Base-by-base conservation (phyloP, 2,113 vertebrate species). In the Larimichthys polyactis region DNA sequence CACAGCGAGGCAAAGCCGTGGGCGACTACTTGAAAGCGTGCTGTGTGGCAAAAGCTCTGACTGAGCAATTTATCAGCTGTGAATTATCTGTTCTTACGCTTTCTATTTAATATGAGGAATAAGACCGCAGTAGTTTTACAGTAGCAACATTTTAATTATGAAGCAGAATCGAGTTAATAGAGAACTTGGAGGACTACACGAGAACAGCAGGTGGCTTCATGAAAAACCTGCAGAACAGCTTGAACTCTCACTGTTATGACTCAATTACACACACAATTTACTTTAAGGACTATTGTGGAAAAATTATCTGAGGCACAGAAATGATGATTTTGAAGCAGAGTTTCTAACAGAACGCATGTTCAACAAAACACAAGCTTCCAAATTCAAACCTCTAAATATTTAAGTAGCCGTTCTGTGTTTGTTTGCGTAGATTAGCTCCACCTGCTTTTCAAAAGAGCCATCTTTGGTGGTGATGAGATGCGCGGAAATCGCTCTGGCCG, bases 161-260 rank as follows among this genome's bases (percentile, higher is more conserved):
- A 71, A 6, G 40, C 27, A 32, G 16, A 57, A 3, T 16, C 17
- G 0, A 68, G 5, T 12, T 11, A 65, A 59, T 9, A 51, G 4
- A n/a, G 19, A 68, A 46, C 2, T 8, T 70, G 10, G 3, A 75
- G 36, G 36, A 12, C 1, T 24, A 3, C 6, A 24, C 4, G 48
- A 75, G 2, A 52, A 55, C 3, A 7, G 58, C 43, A 36, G 9
- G 7, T 27, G 12, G 20, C 24, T 62, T 46, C 11, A 48, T 71
- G 40, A 32, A 71, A 79, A 83, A 52, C 6, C 46, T 52, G 57
- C 19, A 44, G 20, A 65, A 29, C 36, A 75, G 17, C 19, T 20
- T 57, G 11, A 32, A n/a, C 60, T 29, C 24, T 64, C 32, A 12
- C 32, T 58, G 11, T 27, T 29, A 4, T 72, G 19, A 43, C 63